Evolutionary conservation across 2,113 vertebrate species (phyloP).

Genomic region (Hystrix brachyura): DNA sequence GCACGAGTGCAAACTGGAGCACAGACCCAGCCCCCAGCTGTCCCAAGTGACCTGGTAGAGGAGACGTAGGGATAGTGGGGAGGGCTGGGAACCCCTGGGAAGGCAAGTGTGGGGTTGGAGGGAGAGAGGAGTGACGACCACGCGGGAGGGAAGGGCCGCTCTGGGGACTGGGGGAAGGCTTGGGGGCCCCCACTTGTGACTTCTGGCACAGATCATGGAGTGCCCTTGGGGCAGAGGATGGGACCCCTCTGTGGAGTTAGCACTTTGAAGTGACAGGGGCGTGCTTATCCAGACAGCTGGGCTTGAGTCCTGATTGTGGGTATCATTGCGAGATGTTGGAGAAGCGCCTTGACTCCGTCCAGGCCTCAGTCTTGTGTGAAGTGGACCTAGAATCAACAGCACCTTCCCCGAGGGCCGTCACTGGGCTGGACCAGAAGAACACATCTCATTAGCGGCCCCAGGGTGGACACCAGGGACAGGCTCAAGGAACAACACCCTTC

Average conservation of each 20-base stretch:
- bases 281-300: background rate
- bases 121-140: fast-evolving
- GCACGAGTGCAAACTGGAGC: conserved; percentile 64
- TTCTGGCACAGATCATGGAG: background rate
- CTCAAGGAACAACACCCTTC: background rate
- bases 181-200: background rate
- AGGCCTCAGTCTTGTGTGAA: background rate
- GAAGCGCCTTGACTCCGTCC: background rate
- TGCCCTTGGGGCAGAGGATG: background rate
- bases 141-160: fast-evolving
- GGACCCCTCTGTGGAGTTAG: fast-evolving
- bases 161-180: background rate
- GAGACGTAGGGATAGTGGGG: background rate
- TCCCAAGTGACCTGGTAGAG: conserved; percentile 69
- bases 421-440: too few relatives aligned
- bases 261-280: fast-evolving
- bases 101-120: fast-evolving
- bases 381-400: background rate
- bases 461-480: background rate
- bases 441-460: fast-evolving
- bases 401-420: background rate
- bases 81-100: fast-evolving
- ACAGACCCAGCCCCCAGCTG: background rate
- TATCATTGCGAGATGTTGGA: background rate
- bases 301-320: background rate